These are phyloP conservation scores for Leguminivora glycinivorella DNA, from an alignment of 1,140 invertebrate genomes.

Conservation along the genomic window DNA sequence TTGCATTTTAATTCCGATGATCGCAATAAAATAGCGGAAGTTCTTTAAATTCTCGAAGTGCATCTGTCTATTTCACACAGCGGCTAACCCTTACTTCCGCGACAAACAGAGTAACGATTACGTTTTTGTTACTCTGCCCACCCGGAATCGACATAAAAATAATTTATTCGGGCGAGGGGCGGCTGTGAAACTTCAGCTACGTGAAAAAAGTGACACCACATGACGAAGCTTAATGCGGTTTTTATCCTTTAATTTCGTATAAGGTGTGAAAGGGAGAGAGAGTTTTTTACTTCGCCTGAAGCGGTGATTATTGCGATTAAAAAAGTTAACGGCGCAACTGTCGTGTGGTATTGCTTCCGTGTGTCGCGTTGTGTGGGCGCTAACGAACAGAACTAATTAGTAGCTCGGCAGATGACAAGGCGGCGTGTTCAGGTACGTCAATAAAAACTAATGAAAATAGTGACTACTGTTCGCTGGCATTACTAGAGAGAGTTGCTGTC, in stretches of 20 bases:
- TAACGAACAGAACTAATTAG: conserved; percentile 41
- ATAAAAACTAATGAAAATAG: too few species aligned
- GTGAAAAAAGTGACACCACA: conserved; percentile 65
- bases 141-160: conserved; percentile 72
- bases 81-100: conserved; percentile 66
- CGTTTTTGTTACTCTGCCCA: conserved; percentile 69
- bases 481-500: too few species aligned
- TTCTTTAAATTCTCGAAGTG: conserved; percentile 10
- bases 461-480: too few species aligned
- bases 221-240: conserved; percentile 47
- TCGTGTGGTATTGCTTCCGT: conserved; percentile 48
- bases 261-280: conserved; percentile 37
- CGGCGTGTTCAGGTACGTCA: conserved; percentile 4
- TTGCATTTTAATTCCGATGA: neutral
- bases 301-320: conserved; percentile 48
- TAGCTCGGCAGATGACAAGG: conserved; percentile 33
- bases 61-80: conserved; percentile 29
- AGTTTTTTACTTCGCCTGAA: conserved; percentile 53
- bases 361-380: conserved; percentile 31
- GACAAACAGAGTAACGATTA: conserved; percentile 47
- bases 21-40: conserved; percentile 20
- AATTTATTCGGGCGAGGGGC: conserved; percentile 70
- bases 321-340: conserved; percentile 68
- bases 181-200: conserved; percentile 66
- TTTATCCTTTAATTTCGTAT: conserved; percentile 46